Evolutionary conservation across 2,888 invertebrate species (phyloP).

Genomic region (Seladonia tumulorum): DNA sequence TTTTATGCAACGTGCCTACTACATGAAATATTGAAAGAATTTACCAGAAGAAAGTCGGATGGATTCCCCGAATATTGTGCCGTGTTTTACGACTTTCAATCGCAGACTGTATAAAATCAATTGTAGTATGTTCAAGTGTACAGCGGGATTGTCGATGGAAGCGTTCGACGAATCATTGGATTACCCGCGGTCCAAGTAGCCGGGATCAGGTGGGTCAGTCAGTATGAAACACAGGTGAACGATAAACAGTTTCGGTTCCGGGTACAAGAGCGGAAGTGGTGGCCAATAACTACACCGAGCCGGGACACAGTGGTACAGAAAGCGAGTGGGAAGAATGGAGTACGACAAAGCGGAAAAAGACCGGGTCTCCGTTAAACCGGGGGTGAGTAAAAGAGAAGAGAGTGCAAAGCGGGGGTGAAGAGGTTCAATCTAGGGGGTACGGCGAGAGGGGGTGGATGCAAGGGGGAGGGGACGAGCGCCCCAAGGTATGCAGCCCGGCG

Average conservation of each 20-base stretch:
- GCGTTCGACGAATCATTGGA: not conserved
- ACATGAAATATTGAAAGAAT: no score
- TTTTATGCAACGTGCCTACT: no score
- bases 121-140: no score
- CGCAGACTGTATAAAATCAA: no score
- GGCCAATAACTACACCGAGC: conserved; percentile 33
- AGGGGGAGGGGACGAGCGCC: conserved; percentile 70
- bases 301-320: conserved; percentile 11
- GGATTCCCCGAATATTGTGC: no score
- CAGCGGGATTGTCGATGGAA: not conserved
- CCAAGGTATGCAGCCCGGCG: conserved; percentile 78
- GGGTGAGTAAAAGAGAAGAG: conserved; percentile 23
- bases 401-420: conserved; percentile 36
- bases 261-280: not conserved
- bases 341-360: conserved; percentile 45
- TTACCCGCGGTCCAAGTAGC: not conserved
- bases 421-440: conserved; percentile 36
- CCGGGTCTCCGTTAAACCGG: not conserved
- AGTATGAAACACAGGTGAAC: conserved; percentile 24
- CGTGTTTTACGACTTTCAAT: no score
- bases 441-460: not conserved
- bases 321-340: conserved; percentile 37
- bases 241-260: conserved; percentile 34
- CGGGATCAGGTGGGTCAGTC: not conserved
- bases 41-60: no score